phyloP scores from a whole-genome alignment of 2,888 invertebrate genomes.

The Macrosoma leucophasiata region DNA sequence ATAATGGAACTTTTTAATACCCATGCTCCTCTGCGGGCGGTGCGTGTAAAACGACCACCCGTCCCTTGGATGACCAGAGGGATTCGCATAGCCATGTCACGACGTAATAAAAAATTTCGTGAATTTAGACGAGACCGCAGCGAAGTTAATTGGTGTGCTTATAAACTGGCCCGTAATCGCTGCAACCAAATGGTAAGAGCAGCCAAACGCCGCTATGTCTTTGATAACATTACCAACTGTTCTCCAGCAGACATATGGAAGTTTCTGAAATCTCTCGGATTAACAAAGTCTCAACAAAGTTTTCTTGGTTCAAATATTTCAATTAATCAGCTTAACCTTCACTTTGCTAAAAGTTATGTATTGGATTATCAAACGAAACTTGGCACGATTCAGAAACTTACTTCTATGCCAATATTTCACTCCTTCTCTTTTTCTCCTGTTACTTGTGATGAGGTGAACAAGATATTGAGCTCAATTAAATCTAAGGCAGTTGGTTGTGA shows the following conservation, averaged over 20 bases:
- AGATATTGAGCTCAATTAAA: no score
- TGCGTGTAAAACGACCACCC: not conserved
- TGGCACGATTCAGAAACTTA: no score
- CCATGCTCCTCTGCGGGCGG: not conserved
- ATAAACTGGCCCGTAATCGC: not conserved
- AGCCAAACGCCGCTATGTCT: constrained; percentile 1
- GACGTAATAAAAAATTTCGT: not conserved
- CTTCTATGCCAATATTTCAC: no score
- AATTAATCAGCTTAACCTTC: no score
- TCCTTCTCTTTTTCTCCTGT: no score
- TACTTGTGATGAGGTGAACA: no score
- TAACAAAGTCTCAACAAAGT: no score
- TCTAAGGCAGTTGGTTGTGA: no score
- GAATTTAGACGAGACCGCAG: not conserved
- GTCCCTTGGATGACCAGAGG: not conserved
- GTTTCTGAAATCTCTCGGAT: not conserved
- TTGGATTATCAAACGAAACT: no score
- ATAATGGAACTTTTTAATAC: not conserved
- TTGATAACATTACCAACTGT: not conserved
- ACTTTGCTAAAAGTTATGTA: no score
- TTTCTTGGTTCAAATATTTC: no score
- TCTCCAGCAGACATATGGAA: not conserved
- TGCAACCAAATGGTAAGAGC: not conserved
- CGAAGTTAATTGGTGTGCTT: no score
- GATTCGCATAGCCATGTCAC: not conserved